phyloP scores from a whole-genome alignment of 2,113 vertebrate genomes.

The Prietella phreatophila region DNA sequence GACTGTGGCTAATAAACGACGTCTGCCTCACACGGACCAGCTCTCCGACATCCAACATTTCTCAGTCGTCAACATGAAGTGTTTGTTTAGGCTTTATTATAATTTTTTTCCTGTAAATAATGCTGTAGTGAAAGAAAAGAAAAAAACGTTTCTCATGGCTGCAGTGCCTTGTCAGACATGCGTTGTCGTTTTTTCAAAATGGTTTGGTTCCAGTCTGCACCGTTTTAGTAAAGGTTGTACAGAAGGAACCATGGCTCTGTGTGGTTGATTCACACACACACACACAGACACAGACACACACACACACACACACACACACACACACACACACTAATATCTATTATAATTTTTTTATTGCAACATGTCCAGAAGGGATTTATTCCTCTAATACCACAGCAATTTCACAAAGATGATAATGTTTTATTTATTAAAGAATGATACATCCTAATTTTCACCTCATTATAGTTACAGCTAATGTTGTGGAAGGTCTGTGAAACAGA shows the following conservation, averaged over 20 bases:
- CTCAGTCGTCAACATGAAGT: constrained; percentile 20
- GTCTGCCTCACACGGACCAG: constrained; percentile 46
- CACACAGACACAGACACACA: background rate
- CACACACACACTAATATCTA: constrained; percentile 6
- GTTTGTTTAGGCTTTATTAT: constrained; percentile 35
- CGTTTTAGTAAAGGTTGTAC: constrained; percentile 67
- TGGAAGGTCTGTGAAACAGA: too few species aligned
- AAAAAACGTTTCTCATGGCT: constrained; percentile 55
- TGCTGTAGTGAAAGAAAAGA: constrained; percentile 45
- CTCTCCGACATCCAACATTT: constrained; percentile 24
- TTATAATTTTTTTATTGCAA: too few species aligned
- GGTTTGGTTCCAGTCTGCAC: constrained; percentile 63
- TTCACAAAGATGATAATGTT: too few species aligned
- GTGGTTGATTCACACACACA: constrained; percentile 25
- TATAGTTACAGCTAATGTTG: too few species aligned
- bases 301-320: constrained; percentile 20
- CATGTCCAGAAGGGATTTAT: too few species aligned
- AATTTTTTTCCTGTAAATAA: constrained; percentile 51
- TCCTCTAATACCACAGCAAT: too few species aligned
- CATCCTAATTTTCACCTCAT: too few species aligned
- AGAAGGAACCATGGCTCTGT: constrained; percentile 46
- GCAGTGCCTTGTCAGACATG: constrained; percentile 64
- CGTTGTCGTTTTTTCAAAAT: constrained; percentile 57
- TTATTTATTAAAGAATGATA: too few species aligned
- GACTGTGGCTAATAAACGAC: constrained; percentile 42